Evolutionary conservation across 1,140 invertebrate genomes (phyloP), one percentile per base, ranked within the genome.

Genomic region (Leptopilina clavipes): DNA sequence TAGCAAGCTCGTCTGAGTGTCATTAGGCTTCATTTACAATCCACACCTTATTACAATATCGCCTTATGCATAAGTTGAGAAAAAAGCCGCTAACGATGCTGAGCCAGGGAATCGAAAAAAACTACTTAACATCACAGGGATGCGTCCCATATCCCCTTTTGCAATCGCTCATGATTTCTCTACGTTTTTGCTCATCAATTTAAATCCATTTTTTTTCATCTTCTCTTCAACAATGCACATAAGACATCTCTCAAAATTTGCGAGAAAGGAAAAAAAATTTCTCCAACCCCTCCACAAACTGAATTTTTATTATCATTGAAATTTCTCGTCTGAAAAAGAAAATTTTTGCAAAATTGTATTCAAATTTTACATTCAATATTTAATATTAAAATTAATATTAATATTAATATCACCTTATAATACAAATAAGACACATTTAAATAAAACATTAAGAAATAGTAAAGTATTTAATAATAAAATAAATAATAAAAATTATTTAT

Each of bases 21-120:
- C 87, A 88, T 89, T 88, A 89, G 82, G 85, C 84, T 85, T 89
- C 88, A 89, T 89, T 89, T 89, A 87, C 87, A 88, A 87, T 89
- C 86, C 86, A 86, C 87, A 88, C 87, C 86, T 89, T 85, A 85
- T 89, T 86, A 86, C 84, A 85, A 86, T 85, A 86, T 83, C 79
- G 83, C 78, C 78, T 81, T 73, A 76, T 80, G 79, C 81, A 45
- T 76, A 78, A 87, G 83, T 78, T 78, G 70, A 81, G 82, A 87
- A 88, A 87, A 86, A 87, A 40, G 84, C 77, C 79, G 82, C 86
- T 89, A 89, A 89, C 87, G 88, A 88, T 83, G 79, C 82, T 78
- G 82, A 82, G 81, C 81, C 80, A 83, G 79, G 37, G 37, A 84
- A 84, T 79, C 84, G 72, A 73, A 72, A 81, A 85, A 87, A 86